Conservation (phyloP, 2,113 vertebrate genomes). For the Epinephelus cyanopodus region DNA sequence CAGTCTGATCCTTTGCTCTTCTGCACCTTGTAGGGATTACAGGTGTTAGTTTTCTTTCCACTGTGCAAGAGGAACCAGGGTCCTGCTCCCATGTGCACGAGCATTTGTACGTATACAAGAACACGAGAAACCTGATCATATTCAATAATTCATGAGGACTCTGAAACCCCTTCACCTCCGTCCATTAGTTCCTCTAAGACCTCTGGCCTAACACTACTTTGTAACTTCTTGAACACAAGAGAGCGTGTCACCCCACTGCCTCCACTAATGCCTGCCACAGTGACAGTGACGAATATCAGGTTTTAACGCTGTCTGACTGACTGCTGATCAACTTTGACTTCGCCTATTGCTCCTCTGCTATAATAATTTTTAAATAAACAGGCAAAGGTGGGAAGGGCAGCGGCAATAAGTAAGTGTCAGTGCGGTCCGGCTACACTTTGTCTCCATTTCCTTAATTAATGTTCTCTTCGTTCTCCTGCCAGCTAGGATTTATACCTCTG, state of each 20-base stretch:
- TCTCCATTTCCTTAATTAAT: slow-evolving; percentile 82
- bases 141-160: slow-evolving; percentile 83
- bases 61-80: slow-evolving; percentile 76
- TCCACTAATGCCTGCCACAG: slow-evolving; percentile 1
- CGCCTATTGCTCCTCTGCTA: background rate
- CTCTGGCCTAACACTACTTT: slow-evolving; percentile 78
- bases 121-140: slow-evolving; percentile 76
- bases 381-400: background rate
- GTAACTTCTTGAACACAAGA: slow-evolving; percentile 74
- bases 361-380: slow-evolving; percentile 4
- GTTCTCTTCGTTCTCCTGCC: slow-evolving; percentile 39
- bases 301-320: slow-evolving; percentile 19
- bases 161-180: slow-evolving; percentile 75
- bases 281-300: slow-evolving; percentile 47
- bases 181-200: slow-evolving; percentile 78
- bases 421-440: slow-evolving; percentile 59
- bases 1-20: slow-evolving; percentile 37
- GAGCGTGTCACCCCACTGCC: slow-evolving; percentile 47
- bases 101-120: slow-evolving; percentile 58
- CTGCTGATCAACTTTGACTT: background rate
- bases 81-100: slow-evolving; percentile 20
- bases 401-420: slow-evolving; percentile 25
- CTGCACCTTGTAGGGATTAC: slow-evolving; percentile 75
- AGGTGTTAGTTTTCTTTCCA: slow-evolving; percentile 87
- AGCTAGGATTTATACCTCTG: slow-evolving; percentile 3